These are phyloP conservation scores for Telmatherina bonti DNA, from an alignment of 2,797 vertebrate genomes.

Conservation along the genomic window DNA sequence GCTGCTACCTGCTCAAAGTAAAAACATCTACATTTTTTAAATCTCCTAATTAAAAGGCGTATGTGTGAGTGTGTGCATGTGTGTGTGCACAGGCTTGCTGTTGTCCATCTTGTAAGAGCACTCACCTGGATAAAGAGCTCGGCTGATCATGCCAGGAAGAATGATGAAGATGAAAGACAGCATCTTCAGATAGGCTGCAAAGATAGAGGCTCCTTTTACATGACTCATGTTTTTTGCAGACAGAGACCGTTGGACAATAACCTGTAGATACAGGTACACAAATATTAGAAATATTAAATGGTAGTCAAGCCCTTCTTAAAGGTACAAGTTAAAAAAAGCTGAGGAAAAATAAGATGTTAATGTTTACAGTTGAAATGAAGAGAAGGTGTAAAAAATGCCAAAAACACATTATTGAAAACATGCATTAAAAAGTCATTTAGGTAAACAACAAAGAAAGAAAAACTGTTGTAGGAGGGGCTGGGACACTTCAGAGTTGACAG, in stretches of 20 bases:
- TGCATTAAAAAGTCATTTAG: too few species aligned
- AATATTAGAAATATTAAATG: neutral
- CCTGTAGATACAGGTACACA: constrained; percentile 74
- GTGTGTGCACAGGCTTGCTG: neutral
- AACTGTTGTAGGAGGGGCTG: too few species aligned
- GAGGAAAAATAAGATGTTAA: too few species aligned
- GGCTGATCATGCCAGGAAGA: constrained; percentile 95
- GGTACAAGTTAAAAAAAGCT: too few species aligned
- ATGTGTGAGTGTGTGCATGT: neutral
- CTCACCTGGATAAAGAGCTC: constrained; percentile 92
- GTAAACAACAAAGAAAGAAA: too few species aligned
- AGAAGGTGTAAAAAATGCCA: too few species aligned
- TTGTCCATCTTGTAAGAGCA: constrained; percentile 22
- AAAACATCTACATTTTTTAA: neutral
- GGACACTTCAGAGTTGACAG: too few species aligned
- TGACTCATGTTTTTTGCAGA: constrained; percentile 93
- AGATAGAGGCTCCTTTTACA: constrained; percentile 90
- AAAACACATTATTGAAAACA: too few species aligned
- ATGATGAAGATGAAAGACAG: constrained; percentile 92
- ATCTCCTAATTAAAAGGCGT: constrained; percentile 3
- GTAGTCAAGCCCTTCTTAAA: too few species aligned
- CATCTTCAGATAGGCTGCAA: constrained; percentile 93
- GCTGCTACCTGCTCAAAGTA: constrained; percentile 40
- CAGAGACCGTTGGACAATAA: constrained; percentile 92
- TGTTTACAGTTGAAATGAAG: too few species aligned